Evolutionary conservation across 2,113 vertebrate species (phyloP).

Genomic region (Nymphicus hollandicus): DNA sequence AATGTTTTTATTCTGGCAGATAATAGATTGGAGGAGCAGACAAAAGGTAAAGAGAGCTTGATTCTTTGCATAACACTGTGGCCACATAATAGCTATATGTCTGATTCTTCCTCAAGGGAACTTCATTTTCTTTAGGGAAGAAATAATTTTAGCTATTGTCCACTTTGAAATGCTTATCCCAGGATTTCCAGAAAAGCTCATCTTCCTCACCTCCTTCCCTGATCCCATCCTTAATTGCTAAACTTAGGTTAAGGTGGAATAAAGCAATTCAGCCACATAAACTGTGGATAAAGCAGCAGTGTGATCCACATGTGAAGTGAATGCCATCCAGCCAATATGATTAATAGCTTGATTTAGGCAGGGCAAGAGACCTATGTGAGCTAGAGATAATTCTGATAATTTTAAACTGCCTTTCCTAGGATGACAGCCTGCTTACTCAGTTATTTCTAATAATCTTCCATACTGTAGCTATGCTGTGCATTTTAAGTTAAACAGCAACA

Average conservation of each 20-base stretch:
- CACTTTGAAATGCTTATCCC: not conserved
- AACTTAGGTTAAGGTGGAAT: not conserved
- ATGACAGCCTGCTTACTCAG: constrained; percentile 16
- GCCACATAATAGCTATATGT: not conserved
- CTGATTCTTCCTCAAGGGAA: not conserved
- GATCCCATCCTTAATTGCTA: not conserved
- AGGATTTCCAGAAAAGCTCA: not conserved
- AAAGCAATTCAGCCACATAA: not conserved
- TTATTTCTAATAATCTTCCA: constrained; percentile 20
- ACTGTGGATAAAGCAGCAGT: not conserved
- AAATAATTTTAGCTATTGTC: not conserved
- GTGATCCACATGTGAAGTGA: not conserved
- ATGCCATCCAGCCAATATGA: not conserved
- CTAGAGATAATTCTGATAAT: not conserved
- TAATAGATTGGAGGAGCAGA: not conserved
- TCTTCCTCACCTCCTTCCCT: not conserved
- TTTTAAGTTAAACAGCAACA: constrained; percentile 49
- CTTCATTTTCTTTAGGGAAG: not conserved
- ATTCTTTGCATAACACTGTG: not conserved
- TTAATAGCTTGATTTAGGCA: not conserved
- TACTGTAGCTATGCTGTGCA: constrained; percentile 5
- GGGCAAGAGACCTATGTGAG: not conserved
- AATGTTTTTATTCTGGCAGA: not conserved
- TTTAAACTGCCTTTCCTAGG: not conserved
- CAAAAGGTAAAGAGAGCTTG: not conserved